Conservation (phyloP, 2,113 vertebrate species). For the Phasianus colchicus region DNA sequence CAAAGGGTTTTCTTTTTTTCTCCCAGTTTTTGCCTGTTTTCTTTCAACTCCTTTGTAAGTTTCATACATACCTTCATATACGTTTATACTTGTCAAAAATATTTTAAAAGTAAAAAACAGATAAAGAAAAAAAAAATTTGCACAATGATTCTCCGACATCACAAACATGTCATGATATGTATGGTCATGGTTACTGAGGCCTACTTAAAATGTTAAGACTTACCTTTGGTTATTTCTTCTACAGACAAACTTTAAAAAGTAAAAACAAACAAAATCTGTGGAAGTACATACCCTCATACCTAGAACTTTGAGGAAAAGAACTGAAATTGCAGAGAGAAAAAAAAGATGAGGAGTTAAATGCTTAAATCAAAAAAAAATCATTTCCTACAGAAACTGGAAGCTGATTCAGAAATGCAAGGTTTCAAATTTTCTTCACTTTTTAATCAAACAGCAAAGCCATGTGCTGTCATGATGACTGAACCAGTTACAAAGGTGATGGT, state of each 20-base stretch:
- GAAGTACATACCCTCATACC: background rate
- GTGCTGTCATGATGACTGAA: background rate
- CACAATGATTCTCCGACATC: background rate
- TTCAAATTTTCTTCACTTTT: background rate
- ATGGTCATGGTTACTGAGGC: background rate
- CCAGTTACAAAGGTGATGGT: background rate
- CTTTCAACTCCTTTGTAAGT: background rate
- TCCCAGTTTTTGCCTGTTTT: background rate
- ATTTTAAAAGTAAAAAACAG: background rate
- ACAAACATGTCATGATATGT: background rate
- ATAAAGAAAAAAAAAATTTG: background rate
- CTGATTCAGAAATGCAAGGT: background rate
- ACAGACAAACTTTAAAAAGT: background rate
- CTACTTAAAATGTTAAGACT: background rate
- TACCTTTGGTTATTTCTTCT: background rate
- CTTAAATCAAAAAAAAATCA: background rate
- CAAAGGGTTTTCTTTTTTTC: background rate
- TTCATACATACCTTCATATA: background rate
- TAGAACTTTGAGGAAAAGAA: background rate
- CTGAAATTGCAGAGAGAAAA: background rate
- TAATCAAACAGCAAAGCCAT: background rate
- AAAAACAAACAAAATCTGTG: background rate
- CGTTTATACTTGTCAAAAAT: background rate
- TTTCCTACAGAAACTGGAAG: background rate
- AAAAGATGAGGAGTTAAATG: background rate